phyloP scores from a whole-genome alignment of 1,140 invertebrate genomes.

The Frieseomelitta varia region DNA sequence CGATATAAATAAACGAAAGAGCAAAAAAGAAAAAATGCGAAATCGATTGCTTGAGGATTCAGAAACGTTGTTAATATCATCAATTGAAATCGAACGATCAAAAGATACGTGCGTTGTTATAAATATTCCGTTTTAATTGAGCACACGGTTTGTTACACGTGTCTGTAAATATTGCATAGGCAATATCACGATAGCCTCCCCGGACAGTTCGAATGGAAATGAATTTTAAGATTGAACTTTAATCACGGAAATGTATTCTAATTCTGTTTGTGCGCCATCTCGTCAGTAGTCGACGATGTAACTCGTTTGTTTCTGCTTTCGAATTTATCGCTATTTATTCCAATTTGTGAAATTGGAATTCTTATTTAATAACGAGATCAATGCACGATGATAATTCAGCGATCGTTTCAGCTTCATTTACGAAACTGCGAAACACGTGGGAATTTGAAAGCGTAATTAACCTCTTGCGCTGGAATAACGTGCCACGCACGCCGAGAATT shows the following conservation, averaged over 20 bases:
- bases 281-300: no score
- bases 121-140: background rate
- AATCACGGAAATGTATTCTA: background rate
- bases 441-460: conserved; percentile 17
- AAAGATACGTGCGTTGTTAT: background rate
- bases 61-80: background rate
- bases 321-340: no score
- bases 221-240: background rate
- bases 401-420: background rate
- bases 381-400: background rate
- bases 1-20: background rate
- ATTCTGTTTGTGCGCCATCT: background rate
- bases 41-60: background rate
- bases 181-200: no score
- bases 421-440: background rate
- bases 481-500: no score
- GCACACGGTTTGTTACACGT: background rate
- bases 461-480: no score
- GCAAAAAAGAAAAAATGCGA: background rate
- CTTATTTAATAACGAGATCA: background rate
- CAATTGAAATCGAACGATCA: background rate
- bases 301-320: no score
- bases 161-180: no score
- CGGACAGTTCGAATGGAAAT: background rate
- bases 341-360: background rate